These are phyloP conservation scores for Tragelaphus oryx DNA, from an alignment of 2,797 vertebrate genomes.

Conservation along the genomic window DNA sequence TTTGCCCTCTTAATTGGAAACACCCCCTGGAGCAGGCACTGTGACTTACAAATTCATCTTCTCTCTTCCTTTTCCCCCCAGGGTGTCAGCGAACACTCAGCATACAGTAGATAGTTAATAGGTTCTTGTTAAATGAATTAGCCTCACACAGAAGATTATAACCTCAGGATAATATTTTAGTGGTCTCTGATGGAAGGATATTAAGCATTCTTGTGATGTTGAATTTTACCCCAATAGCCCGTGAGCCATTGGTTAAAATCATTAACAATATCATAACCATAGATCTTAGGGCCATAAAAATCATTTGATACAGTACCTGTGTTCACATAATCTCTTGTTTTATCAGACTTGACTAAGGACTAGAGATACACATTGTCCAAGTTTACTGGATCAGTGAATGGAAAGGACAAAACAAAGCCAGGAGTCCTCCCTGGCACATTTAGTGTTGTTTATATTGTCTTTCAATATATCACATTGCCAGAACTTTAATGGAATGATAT, in stretches of 20 bases:
- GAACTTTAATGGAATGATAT: background rate
- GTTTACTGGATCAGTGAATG: background rate
- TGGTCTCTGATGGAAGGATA: background rate
- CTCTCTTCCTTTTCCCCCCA: background rate
- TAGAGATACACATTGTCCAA: background rate
- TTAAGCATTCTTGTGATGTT: conserved; percentile 22
- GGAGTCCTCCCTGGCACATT: background rate
- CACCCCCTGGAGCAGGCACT: background rate
- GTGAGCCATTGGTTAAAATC: conserved; percentile 5
- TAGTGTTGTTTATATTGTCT: background rate
- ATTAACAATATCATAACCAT: conserved; percentile 22
- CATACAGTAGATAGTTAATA: conserved; percentile 16
- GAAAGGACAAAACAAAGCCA: background rate
- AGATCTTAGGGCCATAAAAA: conserved; percentile 8
- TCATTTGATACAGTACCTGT: background rate
- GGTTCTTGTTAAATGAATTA: conserved; percentile 52
- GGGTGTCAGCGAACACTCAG: background rate
- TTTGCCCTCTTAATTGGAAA: conserved; percentile 37
- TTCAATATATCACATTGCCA: background rate
- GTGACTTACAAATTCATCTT: background rate
- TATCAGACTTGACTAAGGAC: background rate
- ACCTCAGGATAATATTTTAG: conserved; percentile 21
- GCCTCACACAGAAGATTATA: conserved; percentile 22
- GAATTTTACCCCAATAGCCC: background rate
- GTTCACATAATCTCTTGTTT: background rate